phyloP scores from a whole-genome alignment of 2,113 vertebrate species.

The Calidris pygmaea region DNA sequence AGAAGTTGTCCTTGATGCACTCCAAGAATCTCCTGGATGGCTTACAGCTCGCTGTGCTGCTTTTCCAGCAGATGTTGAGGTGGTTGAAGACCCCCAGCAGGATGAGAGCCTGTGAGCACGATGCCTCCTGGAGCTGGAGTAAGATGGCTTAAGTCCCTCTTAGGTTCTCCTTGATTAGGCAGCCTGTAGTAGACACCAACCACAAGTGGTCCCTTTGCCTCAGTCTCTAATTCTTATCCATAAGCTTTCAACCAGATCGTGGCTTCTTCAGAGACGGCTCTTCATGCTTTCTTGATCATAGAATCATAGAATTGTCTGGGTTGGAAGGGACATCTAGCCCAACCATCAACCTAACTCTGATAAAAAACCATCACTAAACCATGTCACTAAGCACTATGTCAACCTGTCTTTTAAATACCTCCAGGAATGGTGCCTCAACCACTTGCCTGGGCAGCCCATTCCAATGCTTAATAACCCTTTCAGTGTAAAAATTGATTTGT shows the following conservation, averaged over 20 bases:
- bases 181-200: neutral
- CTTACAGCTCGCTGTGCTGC: neutral
- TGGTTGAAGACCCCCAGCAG: neutral
- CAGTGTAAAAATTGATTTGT: neutral
- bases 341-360: no score
- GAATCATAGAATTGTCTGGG: no score
- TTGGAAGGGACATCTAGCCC: no score
- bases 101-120: neutral
- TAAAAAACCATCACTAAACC: no score
- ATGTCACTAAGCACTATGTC: no score
- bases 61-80: neutral
- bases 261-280: neutral
- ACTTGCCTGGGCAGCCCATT: no score
- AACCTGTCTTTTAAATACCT: no score
- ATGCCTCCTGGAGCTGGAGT: neutral
- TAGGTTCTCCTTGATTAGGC: neutral
- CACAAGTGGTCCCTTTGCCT: neutral
- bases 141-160: neutral
- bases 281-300: neutral
- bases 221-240: neutral
- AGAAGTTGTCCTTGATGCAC: neutral
- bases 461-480: no score
- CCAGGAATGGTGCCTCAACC: no score
- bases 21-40: neutral
- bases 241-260: neutral